Base-by-base conservation (phyloP, 2,113 vertebrate genomes). In the Todiramphus saurophagus region DNA sequence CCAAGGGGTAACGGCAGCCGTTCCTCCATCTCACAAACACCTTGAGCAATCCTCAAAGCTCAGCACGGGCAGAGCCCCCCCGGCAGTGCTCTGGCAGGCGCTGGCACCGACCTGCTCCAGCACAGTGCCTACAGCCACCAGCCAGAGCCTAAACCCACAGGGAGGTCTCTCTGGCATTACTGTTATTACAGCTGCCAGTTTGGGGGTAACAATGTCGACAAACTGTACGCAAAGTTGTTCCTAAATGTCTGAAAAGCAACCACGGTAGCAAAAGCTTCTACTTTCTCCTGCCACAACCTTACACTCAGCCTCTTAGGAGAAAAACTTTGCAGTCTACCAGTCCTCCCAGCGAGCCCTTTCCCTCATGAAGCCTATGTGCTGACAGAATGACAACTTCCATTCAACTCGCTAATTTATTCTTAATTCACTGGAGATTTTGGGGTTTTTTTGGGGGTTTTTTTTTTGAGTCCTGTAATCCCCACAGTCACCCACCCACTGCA, bases 61-160 rank as follows among this genome's bases (percentile, higher is more conserved):
- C 18, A 14, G 37, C 5, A 27, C 30, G 27, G 17, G 64, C 51
- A 12, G 46, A 50, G n/a, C n/a, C 62, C 21, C 21, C 35, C 13
- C 4, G 46, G 51, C 43, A 64, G 62, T 1, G 2, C 44, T 19
- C 43, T 3, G 1, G 28, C 44, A 44, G 25, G 63, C 37, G 18
- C 51, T 13, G 43, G 43, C 51, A 60, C 1, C 0, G 9, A 60
- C 25, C 27, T 3, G 1, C 58, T 74, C 35, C 11, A 23, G 35
- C 44, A 10, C 23, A 17, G 33, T 2, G 33, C 55, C 39, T 7
- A 2, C 2, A 5, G 59, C 13, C 73, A 9, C 23, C 37, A 68
- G 60, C 20, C 60, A 30, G 33, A 58, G 60, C 30, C 30, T 7
- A 31, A 55, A 70, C 17, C 23, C 60, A 46, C 18, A 25, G 14